Evolutionary conservation across 2,113 vertebrate genomes (phyloP), one percentile per base, ranked within the genome.

Genomic region (Centrocercus urophasianus): DNA sequence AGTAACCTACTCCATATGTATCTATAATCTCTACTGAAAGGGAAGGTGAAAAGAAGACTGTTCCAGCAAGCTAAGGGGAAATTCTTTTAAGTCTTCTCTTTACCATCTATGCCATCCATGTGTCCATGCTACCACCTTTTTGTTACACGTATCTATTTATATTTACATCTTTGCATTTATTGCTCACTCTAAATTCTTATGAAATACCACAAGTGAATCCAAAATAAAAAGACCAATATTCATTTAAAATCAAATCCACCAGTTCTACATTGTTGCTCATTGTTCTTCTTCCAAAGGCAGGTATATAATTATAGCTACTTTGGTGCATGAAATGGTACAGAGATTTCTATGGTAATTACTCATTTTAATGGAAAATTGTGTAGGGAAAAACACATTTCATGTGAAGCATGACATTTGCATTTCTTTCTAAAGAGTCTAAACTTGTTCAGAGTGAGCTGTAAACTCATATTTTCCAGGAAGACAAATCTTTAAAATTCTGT

Each of bases 331-430:
- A 91, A 24, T 72, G 45, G 91, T 84, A 69, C 0, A 1, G 45
- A 67, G 21, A 88, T 95, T 97, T 95, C 88, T 71, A 65, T 85
- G 52, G 66, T 88, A 95, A 95, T 95, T 96, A 93, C 85, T 90
- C 72, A 91, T 93, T 87, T 90, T 93, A 96, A 95, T 89, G 88
- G 80, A 95, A 97, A 95, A 95, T 48, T 91, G 45, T 67, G 34
- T n/a, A 79, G 30, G 70, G 22, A 74, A 93, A 91, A 91, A 57
- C 34, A 82, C 6, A 5, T 59, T 92, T 83, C 70, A 86, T 90
- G 77, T 71, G 47, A 59, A 85, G 69, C 57, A 83, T 5, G 1
- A 13, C 81, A 83, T 95, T 48, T 83, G 32, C 75, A 86, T 93
- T 76, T 93, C 28, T 93, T 95, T 93, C 85, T 66, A 57, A 87